Evolutionary conservation across 2,113 vertebrate genomes (phyloP), one percentile per base, ranked within the genome.

Genomic region (Sebastes schlegelii): DNA sequence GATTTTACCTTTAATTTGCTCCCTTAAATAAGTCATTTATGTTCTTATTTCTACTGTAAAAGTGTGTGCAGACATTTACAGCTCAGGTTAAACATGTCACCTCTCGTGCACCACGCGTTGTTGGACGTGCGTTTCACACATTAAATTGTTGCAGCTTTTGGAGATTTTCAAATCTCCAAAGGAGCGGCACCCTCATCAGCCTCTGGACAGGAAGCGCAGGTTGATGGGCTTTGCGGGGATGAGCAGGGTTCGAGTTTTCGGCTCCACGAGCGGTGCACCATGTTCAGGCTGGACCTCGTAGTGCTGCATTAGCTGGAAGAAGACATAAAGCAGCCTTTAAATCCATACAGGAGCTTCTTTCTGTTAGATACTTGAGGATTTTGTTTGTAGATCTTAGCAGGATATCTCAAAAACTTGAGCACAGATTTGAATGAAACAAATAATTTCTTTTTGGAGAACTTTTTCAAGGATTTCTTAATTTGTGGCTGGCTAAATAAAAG

Each of bases 181-280:
- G n/a, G n/a, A n/a, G n/a, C n/a, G n/a, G n/a, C 48, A 42, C 3
- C 48, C 16, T 8, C 66, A 0, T 90, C 75, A 80, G 82, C 21
- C 48, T 49, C 95, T 70, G 19, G 88, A 79, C 60, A 94, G 60
- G 82, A 96, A 95, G 63, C 89, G 93, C 78, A 96, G 89, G 86
- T 94, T 91, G 83, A 96, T 94, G 69, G 95, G 92, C 16, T 77
- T 42, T 0, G 83, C 72, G 0, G 95, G 95, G 49, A 96, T 83
- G 26, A 96, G 87, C 43, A 96, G 92, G 0, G 90, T 95, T n/a
- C 95, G 80, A 1, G 95, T 96, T 83, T 95, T 95, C 0, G 95
- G 89, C 75, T 93, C 71, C 14, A 95, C 69, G 1, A 21, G 1
- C 0, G 74, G 51, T 0, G 85, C 70, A 0, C 80, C 90, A 2